Evolutionary conservation across 1,140 invertebrate genomes (phyloP).

Genomic region (Ericerus pela): DNA sequence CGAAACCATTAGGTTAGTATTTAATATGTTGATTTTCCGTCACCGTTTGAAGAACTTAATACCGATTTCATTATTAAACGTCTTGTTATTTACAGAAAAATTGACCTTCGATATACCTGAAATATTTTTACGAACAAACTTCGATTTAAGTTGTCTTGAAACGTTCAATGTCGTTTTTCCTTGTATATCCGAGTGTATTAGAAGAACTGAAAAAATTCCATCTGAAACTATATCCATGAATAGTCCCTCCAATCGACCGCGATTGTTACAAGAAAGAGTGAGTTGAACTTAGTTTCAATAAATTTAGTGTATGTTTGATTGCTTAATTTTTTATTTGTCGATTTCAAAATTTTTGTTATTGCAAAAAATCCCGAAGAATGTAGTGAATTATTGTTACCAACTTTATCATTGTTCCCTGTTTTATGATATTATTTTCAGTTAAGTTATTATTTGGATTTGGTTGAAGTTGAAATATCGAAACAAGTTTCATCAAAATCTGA

Average conservation of each 20-base stretch:
- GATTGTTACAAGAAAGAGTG: constrained; percentile 3
- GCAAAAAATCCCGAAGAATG: too few relatives aligned
- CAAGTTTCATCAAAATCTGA: constrained; percentile 92
- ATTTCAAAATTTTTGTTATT: too few relatives aligned
- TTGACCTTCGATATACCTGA: constrained; percentile 39
- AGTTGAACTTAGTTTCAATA: too few relatives aligned
- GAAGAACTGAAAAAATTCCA: not conserved
- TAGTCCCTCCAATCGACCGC: constrained; percentile 1
- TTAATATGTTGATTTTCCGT: not conserved
- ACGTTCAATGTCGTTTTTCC: constrained; percentile 70
- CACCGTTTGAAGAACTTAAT: not conserved
- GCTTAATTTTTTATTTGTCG: too few relatives aligned
- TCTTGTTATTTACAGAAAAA: constrained; percentile 15
- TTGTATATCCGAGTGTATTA: constrained; percentile 14
- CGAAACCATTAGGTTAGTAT: constrained; percentile 32
- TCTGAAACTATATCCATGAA: not conserved
- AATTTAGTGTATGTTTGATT: too few relatives aligned
- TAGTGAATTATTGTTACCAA: too few relatives aligned
- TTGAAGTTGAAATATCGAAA: constrained; percentile 87
- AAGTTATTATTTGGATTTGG: constrained; percentile 87
- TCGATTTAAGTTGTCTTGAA: constrained; percentile 63
- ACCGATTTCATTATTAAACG: not conserved
- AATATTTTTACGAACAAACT: constrained; percentile 69
- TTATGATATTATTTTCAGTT: constrained; percentile 35
- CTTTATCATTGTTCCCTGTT: not conserved